phyloP scores from a whole-genome alignment of 1,140 invertebrate species.

The Cydia amplana region DNA sequence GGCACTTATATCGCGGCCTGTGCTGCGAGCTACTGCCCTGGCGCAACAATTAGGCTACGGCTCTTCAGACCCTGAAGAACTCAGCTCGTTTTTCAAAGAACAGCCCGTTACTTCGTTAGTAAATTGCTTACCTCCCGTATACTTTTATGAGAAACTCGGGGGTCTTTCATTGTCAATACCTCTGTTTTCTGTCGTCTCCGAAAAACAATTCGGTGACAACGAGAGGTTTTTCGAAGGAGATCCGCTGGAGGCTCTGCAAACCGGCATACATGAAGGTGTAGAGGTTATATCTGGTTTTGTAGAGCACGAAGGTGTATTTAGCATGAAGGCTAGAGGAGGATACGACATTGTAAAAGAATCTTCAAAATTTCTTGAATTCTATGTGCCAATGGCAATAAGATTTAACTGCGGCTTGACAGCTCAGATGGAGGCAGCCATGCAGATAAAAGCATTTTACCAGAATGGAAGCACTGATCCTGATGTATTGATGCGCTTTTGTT shows the following conservation, averaged over 20 bases:
- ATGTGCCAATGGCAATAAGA: conserved; percentile 44
- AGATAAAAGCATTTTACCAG: conserved; percentile 51
- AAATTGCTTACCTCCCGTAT: conserved; percentile 1
- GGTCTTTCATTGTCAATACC: background rate
- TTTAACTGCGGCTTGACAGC: conserved; percentile 33
- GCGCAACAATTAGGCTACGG: conserved; percentile 49
- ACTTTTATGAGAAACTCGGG: background rate
- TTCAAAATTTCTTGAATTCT: conserved; percentile 46
- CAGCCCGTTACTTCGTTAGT: conserved; percentile 43
- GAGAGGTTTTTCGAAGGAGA: conserved; percentile 48
- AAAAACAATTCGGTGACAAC: conserved; percentile 49
- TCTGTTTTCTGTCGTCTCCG: conserved; percentile 33
- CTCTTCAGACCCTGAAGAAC: conserved; percentile 46
- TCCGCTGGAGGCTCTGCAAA: conserved; percentile 37
- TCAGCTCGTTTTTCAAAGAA: conserved; percentile 47
- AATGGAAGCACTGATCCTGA: conserved; percentile 37
- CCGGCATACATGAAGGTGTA: conserved; percentile 52
- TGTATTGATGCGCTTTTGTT: conserved; percentile 39
- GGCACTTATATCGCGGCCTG: conserved; percentile 44
- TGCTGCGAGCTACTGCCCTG: conserved; percentile 47
- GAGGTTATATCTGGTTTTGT: conserved; percentile 57
- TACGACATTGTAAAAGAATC: conserved; percentile 38
- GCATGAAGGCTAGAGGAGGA: conserved; percentile 32
- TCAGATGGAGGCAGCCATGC: conserved; percentile 48
- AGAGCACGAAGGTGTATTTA: conserved; percentile 51